Evolutionary conservation across 2,888 invertebrate genomes (phyloP).

Genomic region (Schrankia costaestrigalis): DNA sequence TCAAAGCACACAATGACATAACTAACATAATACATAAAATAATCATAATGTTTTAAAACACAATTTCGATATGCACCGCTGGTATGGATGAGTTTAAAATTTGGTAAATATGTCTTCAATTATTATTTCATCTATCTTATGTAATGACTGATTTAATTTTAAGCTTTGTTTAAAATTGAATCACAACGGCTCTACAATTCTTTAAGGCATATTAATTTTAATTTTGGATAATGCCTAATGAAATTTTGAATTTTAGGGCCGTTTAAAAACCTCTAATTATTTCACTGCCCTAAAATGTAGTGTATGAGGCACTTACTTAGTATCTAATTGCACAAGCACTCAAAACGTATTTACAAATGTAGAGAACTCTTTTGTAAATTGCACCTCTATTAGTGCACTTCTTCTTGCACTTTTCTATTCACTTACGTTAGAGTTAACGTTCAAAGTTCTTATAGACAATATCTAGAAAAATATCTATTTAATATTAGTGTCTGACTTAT

Average conservation of each 20-base stretch:
- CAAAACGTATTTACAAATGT: conserved; percentile 37
- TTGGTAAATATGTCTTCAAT: conserved; percentile 54
- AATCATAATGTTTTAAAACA: conserved; percentile 45
- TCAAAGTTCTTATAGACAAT: not conserved
- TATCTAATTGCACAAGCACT: conserved; percentile 58
- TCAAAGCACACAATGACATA: conserved; percentile 3
- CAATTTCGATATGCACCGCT: conserved; percentile 77
- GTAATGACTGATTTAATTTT: too few relatives aligned
- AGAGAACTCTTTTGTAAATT: conserved; percentile 30
- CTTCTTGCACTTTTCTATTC: conserved; percentile 37
- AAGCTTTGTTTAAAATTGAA: conserved; percentile 43
- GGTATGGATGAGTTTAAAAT: conserved; percentile 74
- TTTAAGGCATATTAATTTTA: conserved; percentile 19
- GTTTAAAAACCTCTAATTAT: conserved; percentile 34
- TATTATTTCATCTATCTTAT: not conserved
- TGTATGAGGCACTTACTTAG: conserved; percentile 30
- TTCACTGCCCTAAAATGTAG: too few relatives aligned
- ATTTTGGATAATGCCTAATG: not conserved
- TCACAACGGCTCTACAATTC: conserved; percentile 40
- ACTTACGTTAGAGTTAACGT: conserved; percentile 6
- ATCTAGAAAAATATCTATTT: not conserved
- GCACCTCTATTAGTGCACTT: conserved; percentile 56
- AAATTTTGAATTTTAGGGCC: conserved; percentile 43
- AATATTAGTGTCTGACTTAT: conserved; percentile 1
- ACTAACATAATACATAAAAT: conserved; percentile 44